phyloP scores from a whole-genome alignment of 2,113 vertebrate genomes.

The Heloderma charlesbogerti region DNA sequence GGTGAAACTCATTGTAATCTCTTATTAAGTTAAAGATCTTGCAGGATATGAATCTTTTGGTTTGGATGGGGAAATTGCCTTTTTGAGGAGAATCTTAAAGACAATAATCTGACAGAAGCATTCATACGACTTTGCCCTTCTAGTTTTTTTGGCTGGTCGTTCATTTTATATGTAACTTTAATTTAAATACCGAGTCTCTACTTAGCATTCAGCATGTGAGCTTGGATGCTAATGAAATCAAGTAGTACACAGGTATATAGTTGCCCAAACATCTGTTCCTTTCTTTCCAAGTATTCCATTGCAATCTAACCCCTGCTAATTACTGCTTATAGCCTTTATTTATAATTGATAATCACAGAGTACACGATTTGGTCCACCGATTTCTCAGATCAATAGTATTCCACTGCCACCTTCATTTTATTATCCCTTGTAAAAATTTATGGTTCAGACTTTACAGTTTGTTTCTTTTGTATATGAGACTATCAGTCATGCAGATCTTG shows the following conservation, averaged over 20 bases:
- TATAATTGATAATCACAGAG: constrained; percentile 18
- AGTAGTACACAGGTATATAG: neutral
- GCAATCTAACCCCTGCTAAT: constrained; percentile 33
- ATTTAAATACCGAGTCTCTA: neutral
- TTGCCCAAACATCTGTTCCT: neutral
- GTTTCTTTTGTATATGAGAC: neutral
- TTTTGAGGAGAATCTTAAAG: neutral
- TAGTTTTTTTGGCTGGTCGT: constrained; percentile 15
- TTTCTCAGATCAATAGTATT: constrained; percentile 30
- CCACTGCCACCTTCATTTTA: neutral
- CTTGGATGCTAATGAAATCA: constrained; percentile 21
- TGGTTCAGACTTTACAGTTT: neutral
- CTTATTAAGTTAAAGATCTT: neutral
- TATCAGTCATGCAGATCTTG: constrained; percentile 27
- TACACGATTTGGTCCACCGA: constrained; percentile 24
- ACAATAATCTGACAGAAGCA: neutral
- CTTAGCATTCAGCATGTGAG: neutral
- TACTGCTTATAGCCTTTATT: constrained; percentile 29
- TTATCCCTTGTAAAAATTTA: constrained; percentile 34
- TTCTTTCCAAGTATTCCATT: constrained; percentile 31
- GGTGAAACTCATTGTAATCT: neutral
- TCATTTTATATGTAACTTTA: constrained; percentile 30
- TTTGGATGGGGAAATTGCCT: neutral
- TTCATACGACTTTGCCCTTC: neutral
- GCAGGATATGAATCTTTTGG: neutral